A percentile compares a stretch with the other conserved stretches of the same genome.
These are phyloP conservation scores for Neosilurus hyrtlii DNA, from an alignment of 2,797 vertebrate genomes.

Conservation along the genomic window DNA sequence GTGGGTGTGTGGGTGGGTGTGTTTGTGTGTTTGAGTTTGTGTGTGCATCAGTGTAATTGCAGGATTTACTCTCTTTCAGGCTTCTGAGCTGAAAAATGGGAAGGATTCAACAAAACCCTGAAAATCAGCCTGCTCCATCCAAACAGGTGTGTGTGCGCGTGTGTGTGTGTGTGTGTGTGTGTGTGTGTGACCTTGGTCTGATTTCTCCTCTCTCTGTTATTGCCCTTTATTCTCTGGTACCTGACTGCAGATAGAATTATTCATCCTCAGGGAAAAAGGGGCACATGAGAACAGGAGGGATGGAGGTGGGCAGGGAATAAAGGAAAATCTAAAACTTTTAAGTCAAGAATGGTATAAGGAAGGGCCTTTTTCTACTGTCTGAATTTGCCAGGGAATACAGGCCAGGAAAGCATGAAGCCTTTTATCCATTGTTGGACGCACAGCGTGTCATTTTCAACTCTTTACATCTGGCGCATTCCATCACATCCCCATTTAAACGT, in stretches of 20 bases:
- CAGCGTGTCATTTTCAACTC: not conserved
- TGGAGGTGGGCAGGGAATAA: not conserved
- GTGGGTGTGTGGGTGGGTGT: not conserved
- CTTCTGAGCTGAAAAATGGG: conserved; percentile 41
- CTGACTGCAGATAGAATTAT: conserved; percentile 27
- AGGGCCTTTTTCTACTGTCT: not conserved
- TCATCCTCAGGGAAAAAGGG: not conserved
- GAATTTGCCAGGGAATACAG: not conserved
- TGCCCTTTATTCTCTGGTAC: conserved; percentile 3
- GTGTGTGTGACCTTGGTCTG: conserved; percentile 1
- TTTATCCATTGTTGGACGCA: not conserved
- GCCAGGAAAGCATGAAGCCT: not conserved
- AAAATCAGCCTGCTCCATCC: not conserved
- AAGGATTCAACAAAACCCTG: not conserved
- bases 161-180: conserved; percentile 6
- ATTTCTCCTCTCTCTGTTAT: conserved; percentile 15
- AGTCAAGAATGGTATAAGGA: not conserved
- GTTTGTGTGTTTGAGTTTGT: conserved; percentile 6
- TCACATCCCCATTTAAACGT: not conserved
- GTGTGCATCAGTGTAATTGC: conserved; percentile 22
- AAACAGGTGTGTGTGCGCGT: conserved; percentile 42
- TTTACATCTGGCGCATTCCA: not conserved
- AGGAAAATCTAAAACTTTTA: not conserved
- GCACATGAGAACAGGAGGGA: not conserved
- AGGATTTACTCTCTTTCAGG: conserved; percentile 45